A percentile compares a stretch with the other conserved stretches of the same genome.
phyloP scores from a whole-genome alignment of 2,888 invertebrate genomes.

The Polymixis lichenea region DNA sequence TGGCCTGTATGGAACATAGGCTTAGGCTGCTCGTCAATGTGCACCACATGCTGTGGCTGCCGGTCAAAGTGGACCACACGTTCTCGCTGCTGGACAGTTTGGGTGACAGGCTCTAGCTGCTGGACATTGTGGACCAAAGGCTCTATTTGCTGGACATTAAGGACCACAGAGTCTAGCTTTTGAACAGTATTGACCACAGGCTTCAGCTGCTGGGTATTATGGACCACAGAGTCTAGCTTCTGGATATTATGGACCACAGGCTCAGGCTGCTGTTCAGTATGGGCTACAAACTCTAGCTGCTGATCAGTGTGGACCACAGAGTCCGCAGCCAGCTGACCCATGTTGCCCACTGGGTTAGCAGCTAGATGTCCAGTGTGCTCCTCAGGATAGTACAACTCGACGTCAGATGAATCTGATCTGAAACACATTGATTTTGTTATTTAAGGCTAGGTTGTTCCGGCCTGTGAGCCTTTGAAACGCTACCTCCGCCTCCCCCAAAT shows the following conservation, averaged over 20 bases:
- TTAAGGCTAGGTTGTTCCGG: too few species aligned
- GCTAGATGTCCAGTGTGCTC: neutral
- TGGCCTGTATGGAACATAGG: neutral
- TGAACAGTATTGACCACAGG: neutral
- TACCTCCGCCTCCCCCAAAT: too few species aligned
- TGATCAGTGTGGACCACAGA: neutral
- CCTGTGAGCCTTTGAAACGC: too few species aligned
- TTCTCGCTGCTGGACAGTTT: neutral
- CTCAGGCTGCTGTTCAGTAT: neutral
- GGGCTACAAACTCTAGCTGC: neutral
- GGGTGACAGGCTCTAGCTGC: neutral
- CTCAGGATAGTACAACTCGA: conserved; percentile 31
- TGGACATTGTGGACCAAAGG: neutral
- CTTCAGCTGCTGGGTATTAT: neutral
- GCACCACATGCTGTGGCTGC: neutral
- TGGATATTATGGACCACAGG: neutral
- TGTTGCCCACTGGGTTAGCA: neutral
- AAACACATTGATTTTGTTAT: conserved; percentile 10
- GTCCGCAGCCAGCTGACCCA: neutral
- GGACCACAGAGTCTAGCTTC: neutral
- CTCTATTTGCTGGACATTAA: neutral
- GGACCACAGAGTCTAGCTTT: neutral
- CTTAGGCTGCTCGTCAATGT: neutral
- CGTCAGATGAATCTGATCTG: conserved; percentile 35
- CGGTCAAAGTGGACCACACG: neutral